A percentile compares a stretch with the other conserved stretches of the same genome.
These are phyloP conservation scores for Desmodus rotundus DNA, from an alignment of 2,113 vertebrate genomes.

Conservation along the genomic window DNA sequence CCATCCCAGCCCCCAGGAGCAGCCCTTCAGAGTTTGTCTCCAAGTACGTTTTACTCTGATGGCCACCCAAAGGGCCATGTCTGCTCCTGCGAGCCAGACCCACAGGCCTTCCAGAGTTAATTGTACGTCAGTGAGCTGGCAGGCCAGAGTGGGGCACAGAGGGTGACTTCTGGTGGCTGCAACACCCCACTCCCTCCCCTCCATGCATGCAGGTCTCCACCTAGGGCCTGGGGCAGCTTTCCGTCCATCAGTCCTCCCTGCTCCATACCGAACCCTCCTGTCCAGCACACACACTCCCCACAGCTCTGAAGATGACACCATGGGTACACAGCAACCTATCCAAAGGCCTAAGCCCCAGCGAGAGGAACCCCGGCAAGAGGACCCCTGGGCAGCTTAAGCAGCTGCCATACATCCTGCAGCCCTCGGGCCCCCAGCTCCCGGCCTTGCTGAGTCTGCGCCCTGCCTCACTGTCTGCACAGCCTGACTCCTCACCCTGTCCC, in stretches of 20 bases:
- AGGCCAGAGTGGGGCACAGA: constrained; percentile 55
- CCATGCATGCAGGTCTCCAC: background rate
- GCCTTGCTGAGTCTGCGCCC: background rate
- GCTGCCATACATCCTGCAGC: background rate
- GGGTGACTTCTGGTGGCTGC: constrained; percentile 59
- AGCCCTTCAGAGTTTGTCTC: background rate
- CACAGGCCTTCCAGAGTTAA: constrained; percentile 59
- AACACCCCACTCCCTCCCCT: background rate
- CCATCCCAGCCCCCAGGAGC: background rate
- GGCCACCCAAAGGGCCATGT: background rate
- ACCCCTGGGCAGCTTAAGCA: background rate
- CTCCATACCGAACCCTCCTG: background rate
- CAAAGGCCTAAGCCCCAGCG: background rate
- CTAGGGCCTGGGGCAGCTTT: background rate
- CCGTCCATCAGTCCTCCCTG: background rate
- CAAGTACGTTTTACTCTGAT: background rate
- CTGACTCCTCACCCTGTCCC: background rate
- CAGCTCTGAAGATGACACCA: background rate
- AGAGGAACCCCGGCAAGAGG: background rate
- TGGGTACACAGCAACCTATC: background rate
- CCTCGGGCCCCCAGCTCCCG: background rate
- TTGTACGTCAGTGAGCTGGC: constrained; percentile 68
- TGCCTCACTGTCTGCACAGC: background rate
- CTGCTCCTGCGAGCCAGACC: constrained; percentile 33
- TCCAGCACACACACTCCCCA: background rate